Percentiles rank a stretch among this genome's conserved stretches.
phyloP scores from a whole-genome alignment of 2,797 vertebrate species.

The Characodon lateralis region DNA sequence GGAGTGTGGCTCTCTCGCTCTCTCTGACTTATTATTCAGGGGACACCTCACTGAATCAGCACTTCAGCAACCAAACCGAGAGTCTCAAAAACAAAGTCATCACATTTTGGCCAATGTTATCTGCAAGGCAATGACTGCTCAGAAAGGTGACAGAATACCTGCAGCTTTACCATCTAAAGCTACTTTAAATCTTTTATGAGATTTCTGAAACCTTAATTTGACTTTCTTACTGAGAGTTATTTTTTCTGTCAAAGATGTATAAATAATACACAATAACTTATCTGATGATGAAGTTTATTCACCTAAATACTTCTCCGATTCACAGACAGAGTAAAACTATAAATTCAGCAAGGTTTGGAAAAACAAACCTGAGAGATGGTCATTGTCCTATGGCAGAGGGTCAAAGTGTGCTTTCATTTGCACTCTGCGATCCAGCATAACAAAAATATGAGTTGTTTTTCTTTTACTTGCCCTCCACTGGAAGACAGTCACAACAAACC shows the following conservation, averaged over 20 bases:
- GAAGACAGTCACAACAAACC: constrained; percentile 35
- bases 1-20: constrained; percentile 30
- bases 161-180: neutral
- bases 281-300: neutral
- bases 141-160: constrained; percentile 8
- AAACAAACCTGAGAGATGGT: neutral
- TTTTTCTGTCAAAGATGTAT: neutral
- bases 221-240: neutral
- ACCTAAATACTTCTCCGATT: neutral
- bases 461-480: neutral
- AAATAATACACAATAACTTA: neutral
- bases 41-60: constrained; percentile 46
- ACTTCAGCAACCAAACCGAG: constrained; percentile 23
- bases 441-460: constrained; percentile 40
- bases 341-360: constrained; percentile 1
- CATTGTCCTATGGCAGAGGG: constrained; percentile 18
- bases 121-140: constrained; percentile 15
- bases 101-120: constrained; percentile 46
- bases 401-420: constrained; percentile 30
- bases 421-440: constrained; percentile 14
- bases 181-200: neutral
- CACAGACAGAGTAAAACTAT: neutral
- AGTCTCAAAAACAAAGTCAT: constrained; percentile 47
- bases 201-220: neutral
- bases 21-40: constrained; percentile 53